Evolutionary conservation across 1,140 invertebrate genomes (phyloP).

Genomic region (Belonocnema kinseyi): DNA sequence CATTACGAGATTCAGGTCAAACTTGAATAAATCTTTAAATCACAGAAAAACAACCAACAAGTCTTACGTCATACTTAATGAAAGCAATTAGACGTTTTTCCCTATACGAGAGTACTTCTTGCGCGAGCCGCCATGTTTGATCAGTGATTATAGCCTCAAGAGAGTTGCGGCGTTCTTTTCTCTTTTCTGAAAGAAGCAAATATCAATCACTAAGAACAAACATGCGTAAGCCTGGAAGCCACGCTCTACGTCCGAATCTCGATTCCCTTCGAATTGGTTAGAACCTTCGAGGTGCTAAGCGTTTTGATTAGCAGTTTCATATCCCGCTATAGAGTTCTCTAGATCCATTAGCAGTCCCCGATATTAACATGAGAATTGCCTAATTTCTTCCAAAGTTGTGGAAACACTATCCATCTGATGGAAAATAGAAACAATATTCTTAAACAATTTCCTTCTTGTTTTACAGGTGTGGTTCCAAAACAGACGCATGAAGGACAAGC

Average conservation of each 20-base stretch:
- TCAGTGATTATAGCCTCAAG: constrained; percentile 60
- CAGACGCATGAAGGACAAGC: constrained; percentile 98
- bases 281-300: constrained; percentile 56
- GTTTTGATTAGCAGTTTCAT: constrained; percentile 53
- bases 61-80: constrained; percentile 34
- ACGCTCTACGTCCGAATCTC: background rate
- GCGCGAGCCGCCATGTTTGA: constrained; percentile 56
- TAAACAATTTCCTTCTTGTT: constrained; percentile 25
- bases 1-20: background rate
- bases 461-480: constrained; percentile 99
- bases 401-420: background rate
- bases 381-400: background rate
- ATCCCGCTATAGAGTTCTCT: constrained; percentile 40
- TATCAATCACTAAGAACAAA: constrained; percentile 55
- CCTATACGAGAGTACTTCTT: background rate
- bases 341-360: background rate
- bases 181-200: constrained; percentile 40
- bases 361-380: background rate
- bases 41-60: background rate
- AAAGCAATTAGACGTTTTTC: constrained; percentile 42
- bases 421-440: background rate
- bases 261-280: background rate
- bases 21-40: background rate
- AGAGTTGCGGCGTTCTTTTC: constrained; percentile 32
- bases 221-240: constrained; percentile 35